Evolutionary conservation across 2,113 vertebrate genomes (phyloP), one percentile per base, ranked within the genome.

Genomic region (Ranitomeya variabilis): DNA sequence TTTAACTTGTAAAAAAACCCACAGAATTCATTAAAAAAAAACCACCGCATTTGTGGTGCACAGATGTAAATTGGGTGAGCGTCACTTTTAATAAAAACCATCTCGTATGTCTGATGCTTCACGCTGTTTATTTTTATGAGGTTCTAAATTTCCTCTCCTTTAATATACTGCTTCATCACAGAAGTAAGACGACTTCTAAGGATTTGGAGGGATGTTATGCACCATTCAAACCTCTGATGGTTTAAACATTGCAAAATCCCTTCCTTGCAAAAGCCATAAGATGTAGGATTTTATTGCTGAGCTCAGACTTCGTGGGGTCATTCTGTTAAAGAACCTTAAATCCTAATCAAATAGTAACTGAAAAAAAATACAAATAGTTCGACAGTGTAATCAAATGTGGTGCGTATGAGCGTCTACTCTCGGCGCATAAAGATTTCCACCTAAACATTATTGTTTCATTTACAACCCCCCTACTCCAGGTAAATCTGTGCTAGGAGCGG

Each of bases 81-180:
- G 87, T 52, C 4, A 88, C 83, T 91, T 93, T 92, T 94, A 93
- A 90, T 94, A 93, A 92, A 90, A 60, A 7, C 80, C 45, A 2
- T 80, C 89, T 89, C 16, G 60, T 81, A 89, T 91, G 85, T 74
- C n/a, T 91, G 87, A 74, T 86, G 87, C 81, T 89, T 59, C 19
- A 76, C 60, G 81, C 91, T 86, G 51, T 51, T 59, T 67, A 16
- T 10, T 67, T 0, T 0, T 88, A 54, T 90, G 59, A 87, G 69
- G 23, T 84, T 89, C 14, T n/a, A 69, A 7, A 37, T 79, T 91
- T 80, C 71, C 79, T 90, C 90, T 89, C 57, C 37, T 84, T 45
- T 90, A 80, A 90, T 62, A 66, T 83, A 76, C 67, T 67, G 60
- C 77, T 90, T 90, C 69, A 84, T 89, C 81, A 85, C 81, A 85